Evolutionary conservation across 2,888 invertebrate species (phyloP), one percentile per base, ranked within the genome.

Genomic region (Leistus spinibarbis): DNA sequence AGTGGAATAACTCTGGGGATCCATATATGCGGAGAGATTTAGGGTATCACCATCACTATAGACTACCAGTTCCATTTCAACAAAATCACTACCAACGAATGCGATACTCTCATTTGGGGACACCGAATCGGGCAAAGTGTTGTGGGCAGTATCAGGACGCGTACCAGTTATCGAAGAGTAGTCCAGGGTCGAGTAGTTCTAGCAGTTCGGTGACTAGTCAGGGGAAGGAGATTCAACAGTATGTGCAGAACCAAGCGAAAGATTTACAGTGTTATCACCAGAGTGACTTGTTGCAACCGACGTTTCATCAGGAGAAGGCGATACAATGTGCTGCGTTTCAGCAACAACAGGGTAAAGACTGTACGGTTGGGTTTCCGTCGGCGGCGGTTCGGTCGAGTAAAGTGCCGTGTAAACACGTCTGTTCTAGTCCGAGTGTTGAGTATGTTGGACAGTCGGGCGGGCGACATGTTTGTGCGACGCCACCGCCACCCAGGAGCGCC

Each of bases 391-490:
- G 78, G 76, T 76, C 80, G 77, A 78, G 79, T 77, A 80, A 82
- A 78, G 77, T 79, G 76, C 80, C 83, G 77, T 85, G 85, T 76
- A 81, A 85, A 72, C 85, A 86, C 85, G 88, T 84, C 86, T 89
- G 87, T 79, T 82, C 84, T 69, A 84, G 83, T 77, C 83, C 85
- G 64, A 82, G 85, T 77, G 85, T 87, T 27, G 91, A 91, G 82
- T 91, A 91, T 82, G 90, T 90, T 79, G 91, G 90, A 24, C 89
- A 89, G 54, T 89, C 89, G 78, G 90, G 90, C 27, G 90, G 90
- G 3, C 86, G 91, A 74, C 87, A 89, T 78, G 85, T 86, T 56
- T 85, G 85, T 78, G 85, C 85, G 10, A 86, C 85, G 64, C 85
- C 86, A 19, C 85, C 85, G 7, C 79, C 81, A 27, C 84, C 84